Evolutionary conservation across 2,888 invertebrate species (phyloP).

Genomic region (Orthosia gothica): DNA sequence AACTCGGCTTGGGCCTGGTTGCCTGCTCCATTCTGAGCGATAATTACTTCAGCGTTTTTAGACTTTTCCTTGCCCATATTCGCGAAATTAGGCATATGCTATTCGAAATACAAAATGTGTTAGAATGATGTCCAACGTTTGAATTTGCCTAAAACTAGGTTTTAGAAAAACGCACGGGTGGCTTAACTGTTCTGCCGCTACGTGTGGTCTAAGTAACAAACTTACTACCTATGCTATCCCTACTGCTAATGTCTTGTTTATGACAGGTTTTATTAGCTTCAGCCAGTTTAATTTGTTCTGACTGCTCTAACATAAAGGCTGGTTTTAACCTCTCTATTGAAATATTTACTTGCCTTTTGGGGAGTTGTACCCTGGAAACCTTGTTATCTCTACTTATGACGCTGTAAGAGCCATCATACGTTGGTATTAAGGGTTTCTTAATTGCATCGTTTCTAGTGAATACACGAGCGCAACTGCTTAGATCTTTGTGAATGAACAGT

Average conservation of each 20-base stretch:
- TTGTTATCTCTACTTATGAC: not conserved
- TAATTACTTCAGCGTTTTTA: no score
- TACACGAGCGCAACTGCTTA: not conserved
- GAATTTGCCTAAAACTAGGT: not conserved
- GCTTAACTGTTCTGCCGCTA: not conserved
- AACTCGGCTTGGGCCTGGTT: no score
- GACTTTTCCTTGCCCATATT: no score
- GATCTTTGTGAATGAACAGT: not conserved
- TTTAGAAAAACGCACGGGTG: not conserved
- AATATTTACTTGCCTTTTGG: no score
- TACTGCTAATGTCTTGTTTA: not conserved
- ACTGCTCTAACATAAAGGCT: no score
- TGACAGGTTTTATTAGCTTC: not conserved
- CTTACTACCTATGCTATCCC: no score
- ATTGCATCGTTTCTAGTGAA: not conserved
- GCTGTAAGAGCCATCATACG: not conserved
- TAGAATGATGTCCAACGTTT: not conserved
- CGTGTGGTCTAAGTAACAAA: no score
- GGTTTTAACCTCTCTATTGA: no score
- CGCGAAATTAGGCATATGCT: no score
- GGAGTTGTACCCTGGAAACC: not conserved
- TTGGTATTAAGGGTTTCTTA: no score
- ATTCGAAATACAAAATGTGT: no score
- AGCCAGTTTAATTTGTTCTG: not conserved
- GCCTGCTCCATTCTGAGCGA: no score